A percentile compares a stretch with the other conserved stretches of the same genome.
These are phyloP conservation scores for Diplazon laetatorius DNA, from an alignment of 2,888 invertebrate genomes.

Conservation along the genomic window DNA sequence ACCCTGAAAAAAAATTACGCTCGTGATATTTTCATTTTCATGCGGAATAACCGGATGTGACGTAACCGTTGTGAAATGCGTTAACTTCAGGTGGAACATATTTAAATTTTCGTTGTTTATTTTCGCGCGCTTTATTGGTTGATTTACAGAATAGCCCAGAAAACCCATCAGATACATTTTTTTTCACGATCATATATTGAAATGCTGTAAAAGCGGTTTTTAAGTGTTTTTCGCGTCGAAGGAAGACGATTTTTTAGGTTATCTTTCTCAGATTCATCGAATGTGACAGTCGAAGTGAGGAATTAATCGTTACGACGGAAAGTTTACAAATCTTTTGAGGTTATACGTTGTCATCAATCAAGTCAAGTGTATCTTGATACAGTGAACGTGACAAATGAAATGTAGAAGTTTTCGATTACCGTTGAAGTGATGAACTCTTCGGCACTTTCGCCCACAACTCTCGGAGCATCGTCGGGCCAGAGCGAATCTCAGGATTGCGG, in stretches of 20 bases:
- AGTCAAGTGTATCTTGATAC: neutral
- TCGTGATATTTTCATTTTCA: neutral
- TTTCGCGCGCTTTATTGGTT: slow-evolving; percentile 10
- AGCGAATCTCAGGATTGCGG: slow-evolving; percentile 79
- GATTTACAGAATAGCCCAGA: neutral
- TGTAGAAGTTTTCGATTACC: slow-evolving; percentile 11
- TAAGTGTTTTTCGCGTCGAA: neutral
- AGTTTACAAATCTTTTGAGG: slow-evolving; percentile 30
- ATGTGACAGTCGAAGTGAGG: slow-evolving; percentile 17
- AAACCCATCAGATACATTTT: neutral
- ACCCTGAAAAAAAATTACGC: no score
- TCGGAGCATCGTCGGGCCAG: slow-evolving; percentile 76
- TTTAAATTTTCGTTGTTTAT: slow-evolving; percentile 42
- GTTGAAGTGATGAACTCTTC: slow-evolving; percentile 77
- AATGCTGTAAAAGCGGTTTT: neutral
- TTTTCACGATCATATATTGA: neutral
- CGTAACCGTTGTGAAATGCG: neutral
- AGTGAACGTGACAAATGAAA: neutral
- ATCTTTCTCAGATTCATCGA: neutral
- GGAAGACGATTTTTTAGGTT: neutral
- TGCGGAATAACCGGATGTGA: slow-evolving; percentile 10
- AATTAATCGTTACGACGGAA: neutral
- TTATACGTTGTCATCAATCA: slow-evolving; percentile 41
- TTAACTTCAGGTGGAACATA: slow-evolving; percentile 15
- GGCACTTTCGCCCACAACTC: slow-evolving; percentile 75